A percentile compares a stretch with the other conserved stretches of the same genome.
Conservation (phyloP, 2,888 invertebrate species). For the Tubulanus polymorphus region DNA sequence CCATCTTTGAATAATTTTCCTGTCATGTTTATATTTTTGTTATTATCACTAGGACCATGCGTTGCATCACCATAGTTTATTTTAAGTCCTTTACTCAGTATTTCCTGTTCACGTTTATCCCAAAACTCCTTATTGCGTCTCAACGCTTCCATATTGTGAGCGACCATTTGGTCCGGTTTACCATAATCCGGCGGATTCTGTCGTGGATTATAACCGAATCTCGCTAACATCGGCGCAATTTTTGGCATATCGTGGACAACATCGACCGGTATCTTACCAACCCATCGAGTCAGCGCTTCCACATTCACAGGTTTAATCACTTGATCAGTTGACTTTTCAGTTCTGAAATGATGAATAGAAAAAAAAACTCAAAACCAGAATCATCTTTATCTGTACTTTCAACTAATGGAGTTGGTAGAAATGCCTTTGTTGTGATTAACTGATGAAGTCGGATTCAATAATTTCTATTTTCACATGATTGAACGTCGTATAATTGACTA, state of each 20-base stretch:
- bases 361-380: too few species aligned
- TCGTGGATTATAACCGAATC: conserved; percentile 85
- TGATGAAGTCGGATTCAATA: too few species aligned
- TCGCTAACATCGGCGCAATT: conserved; percentile 90
- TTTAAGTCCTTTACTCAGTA: too few species aligned
- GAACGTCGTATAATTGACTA: too few species aligned
- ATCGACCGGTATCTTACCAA: conserved; percentile 63
- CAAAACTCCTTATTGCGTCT: conserved; percentile 48
- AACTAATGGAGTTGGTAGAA: too few species aligned
- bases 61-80: too few species aligned
- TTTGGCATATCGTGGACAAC: conserved; percentile 88
- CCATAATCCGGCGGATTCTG: conserved; percentile 96
- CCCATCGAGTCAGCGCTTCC: conserved; percentile 73
- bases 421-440: too few species aligned
- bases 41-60: too few species aligned
- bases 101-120: conserved; percentile 35
- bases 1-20: too few species aligned
- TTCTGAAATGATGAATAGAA: conserved; percentile 70
- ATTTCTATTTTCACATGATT: too few species aligned
- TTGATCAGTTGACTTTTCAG: conserved; percentile 96
- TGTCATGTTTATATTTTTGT: too few species aligned
- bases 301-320: conserved; percentile 97
- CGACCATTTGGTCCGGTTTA: conserved; percentile 70
- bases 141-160: not conserved
- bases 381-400: too few species aligned